Evolutionary conservation across 2,113 vertebrate species (phyloP), one percentile per base, ranked within the genome.

Genomic region (Pheucticus melanocephalus): DNA sequence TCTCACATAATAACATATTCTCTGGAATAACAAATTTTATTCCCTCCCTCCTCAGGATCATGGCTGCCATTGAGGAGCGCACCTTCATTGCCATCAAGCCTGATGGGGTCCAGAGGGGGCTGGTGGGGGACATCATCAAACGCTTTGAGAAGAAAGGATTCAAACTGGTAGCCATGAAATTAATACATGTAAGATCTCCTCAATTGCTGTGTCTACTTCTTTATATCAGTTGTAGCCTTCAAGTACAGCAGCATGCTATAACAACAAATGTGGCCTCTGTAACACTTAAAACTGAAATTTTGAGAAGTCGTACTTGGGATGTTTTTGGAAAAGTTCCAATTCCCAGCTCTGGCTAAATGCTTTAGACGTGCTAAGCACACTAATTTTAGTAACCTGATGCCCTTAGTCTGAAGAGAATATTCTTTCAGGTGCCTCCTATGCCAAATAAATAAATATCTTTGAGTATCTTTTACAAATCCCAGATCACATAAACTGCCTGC

Each of bases 51-150:
- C 40, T 54, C 71, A 98, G 97, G 85, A 97, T 68, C 4, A 98
- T 98, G 98, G 96, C 98, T 44, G 92, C 71, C n/a, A 50, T 66
- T 5, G 8, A 95, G 0, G 99, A 99, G 59, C 98, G 98, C 28
- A 99, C 99, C 2, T 99, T 99, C 95, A 98, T 99, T 4, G 99
- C 99, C 77, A 98, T 99, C 98, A 99, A 99, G 84, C 99, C 99
- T 0, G 99, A 99, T 5, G 99, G 99, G 1, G 99, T 99, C 69
- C 99, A 99, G 98, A 97, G 99, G 30, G 97, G 98, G 24, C 97
- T 99, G 21, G 95, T 99, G 15, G 99, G 98, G 37, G 98, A 98
- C 18, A 98, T 99, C 97, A 98, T 99, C 97, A 98, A 98, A 83
- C 95, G 98, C n/a, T 99, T 99, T 1, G 98, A 99, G 65, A 88